phyloP scores from a whole-genome alignment of 2,113 vertebrate species.

The Ciconia stormi region DNA sequence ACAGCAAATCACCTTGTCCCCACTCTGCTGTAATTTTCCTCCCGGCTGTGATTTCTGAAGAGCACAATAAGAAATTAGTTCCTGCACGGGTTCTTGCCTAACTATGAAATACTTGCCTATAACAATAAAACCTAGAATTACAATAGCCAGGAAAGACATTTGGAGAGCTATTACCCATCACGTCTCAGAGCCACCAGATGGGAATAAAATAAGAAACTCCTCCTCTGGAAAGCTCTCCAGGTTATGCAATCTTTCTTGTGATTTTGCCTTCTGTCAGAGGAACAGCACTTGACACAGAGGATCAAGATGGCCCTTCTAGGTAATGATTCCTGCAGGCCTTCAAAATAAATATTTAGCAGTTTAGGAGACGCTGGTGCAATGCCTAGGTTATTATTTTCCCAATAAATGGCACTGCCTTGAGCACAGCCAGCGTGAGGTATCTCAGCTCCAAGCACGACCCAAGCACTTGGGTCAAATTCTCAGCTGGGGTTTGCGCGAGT shows the following conservation, averaged over 20 bases:
- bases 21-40: neutral
- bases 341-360: neutral
- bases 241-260: neutral
- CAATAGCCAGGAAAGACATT: conserved; percentile 7
- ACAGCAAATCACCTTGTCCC: neutral
- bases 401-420: neutral
- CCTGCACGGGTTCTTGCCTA: neutral
- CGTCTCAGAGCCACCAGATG: neutral
- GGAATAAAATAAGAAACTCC: neutral
- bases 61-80: neutral
- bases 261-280: neutral
- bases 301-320: neutral
- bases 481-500: neutral
- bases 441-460: neutral
- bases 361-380: neutral
- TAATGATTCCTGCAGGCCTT: neutral
- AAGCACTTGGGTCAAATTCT: neutral
- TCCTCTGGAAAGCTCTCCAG: neutral
- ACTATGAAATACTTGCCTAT: neutral
- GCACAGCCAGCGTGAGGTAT: neutral
- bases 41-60: neutral
- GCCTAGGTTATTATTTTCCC: neutral
- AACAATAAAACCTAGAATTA: neutral
- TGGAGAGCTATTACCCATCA: neutral
- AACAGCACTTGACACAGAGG: neutral